Base-by-base conservation (phyloP, 2,113 vertebrate species). In the Nematolebias whitei region DNA sequence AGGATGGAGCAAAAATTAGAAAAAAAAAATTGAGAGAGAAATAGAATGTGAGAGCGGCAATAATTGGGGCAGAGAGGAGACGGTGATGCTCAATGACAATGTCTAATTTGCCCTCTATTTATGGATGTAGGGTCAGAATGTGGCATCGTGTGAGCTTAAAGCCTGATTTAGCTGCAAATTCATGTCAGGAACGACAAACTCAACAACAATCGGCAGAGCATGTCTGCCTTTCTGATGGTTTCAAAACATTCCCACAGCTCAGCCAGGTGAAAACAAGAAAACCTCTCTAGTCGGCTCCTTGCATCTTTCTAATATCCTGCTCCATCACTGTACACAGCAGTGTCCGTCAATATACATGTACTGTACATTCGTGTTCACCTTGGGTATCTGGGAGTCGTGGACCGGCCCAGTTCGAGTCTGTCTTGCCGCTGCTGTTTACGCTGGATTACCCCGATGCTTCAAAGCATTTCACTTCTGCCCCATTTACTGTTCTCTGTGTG, bases 401-500 rank as follows among this genome's bases (percentile, higher is more conserved):
- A 85, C 66, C 82, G 50, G 74, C 82, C 77, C 76, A 39, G 73
- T 74, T 75, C 84, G 51, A 79, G 83, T 80, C 80, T 87, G 84
- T 87, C 79, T 79, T 87, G 74, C 80, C 67, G 62, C 83, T 85
- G 80, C 83, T 87, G 80, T 92, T 93, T 89, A 91, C 79, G 92
- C 89, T 91, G 91, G 87, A 92, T 92, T 92, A 91, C 90, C 89
- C 87, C 74, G 68, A 83, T 76, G 89, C 90, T 90, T 93, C 92
- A 92, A 92, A 93, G 90, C 86, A 89, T 88, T 90, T 92, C 87
- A 79, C 86, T 93, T 92, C 89, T 90, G 91, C 90, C 90, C 91
- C 91, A 92, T 93, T 92, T 92, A 92, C 87, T 85, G 83, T 69
- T 63, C 68, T 64, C 53, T 80, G 59, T 58, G 24, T 7, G 10